phyloP scores from a whole-genome alignment of 2,888 invertebrate genomes.

The Mantis religiosa region DNA sequence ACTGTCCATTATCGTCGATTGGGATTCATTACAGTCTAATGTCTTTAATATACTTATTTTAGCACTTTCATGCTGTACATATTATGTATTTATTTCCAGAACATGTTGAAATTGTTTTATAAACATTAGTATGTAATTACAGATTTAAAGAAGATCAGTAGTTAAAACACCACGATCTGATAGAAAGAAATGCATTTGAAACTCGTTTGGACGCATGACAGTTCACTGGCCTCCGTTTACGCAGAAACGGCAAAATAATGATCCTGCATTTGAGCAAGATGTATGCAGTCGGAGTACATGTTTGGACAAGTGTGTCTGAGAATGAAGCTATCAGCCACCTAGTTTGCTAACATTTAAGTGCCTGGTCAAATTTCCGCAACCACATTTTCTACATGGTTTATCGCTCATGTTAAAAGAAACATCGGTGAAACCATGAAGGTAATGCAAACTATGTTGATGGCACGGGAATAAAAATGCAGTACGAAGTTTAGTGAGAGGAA shows the following conservation, averaged over 20 bases:
- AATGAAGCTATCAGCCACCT: background rate
- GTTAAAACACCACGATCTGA: too few species aligned
- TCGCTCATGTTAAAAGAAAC: too few species aligned
- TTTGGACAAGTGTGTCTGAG: background rate
- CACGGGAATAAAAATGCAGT: background rate
- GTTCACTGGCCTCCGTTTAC: background rate
- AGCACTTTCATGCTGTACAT: too few species aligned
- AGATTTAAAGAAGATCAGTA: too few species aligned
- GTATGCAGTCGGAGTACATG: background rate
- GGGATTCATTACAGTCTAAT: too few species aligned
- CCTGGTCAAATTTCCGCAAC: background rate
- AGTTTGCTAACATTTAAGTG: background rate
- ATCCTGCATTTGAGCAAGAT: background rate
- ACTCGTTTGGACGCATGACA: background rate
- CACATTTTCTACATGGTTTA: background rate
- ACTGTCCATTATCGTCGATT: too few species aligned
- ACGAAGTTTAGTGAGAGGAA: background rate
- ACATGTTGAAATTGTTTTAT: too few species aligned
- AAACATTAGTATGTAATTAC: too few species aligned
- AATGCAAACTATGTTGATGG: background rate
- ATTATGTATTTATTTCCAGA: too few species aligned
- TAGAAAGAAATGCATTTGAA: too few species aligned
- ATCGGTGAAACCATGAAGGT: background rate
- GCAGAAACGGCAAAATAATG: background rate
- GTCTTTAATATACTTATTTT: too few species aligned